Percentiles rank a stretch among this genome's conserved stretches.
Evolutionary conservation across 2,113 vertebrate species (phyloP).

Genomic region (Zosterops borbonicus): DNA sequence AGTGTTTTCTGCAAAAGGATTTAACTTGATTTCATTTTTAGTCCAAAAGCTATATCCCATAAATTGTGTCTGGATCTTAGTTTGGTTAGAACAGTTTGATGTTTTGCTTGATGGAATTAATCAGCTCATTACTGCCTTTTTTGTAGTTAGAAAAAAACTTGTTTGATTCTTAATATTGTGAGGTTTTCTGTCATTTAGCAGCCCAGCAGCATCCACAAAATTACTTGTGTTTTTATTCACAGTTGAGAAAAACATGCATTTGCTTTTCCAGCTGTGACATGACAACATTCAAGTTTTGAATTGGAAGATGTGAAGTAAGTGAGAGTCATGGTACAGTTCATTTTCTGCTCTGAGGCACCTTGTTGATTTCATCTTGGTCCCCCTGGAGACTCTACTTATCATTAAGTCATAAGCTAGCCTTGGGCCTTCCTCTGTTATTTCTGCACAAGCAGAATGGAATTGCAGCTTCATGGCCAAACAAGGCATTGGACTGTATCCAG

Average conservation of each 20-base stretch:
- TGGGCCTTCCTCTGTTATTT: not conserved
- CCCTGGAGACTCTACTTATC: not conserved
- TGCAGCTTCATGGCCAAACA: not conserved
- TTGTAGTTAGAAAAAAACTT: not conserved
- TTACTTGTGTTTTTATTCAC: not conserved
- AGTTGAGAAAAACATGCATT: not conserved
- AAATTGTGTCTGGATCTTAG: not conserved
- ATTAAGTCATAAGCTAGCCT: not conserved
- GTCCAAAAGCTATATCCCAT: not conserved
- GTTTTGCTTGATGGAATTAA: not conserved
- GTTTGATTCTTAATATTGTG: not conserved
- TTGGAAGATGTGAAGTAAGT: not conserved
- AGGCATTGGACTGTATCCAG: not conserved
- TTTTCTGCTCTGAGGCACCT: not conserved
- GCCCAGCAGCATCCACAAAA: not conserved
- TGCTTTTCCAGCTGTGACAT: not conserved
- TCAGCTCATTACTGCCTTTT: fast-evolving
- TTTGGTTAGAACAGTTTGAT: not conserved
- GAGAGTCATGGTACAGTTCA: not conserved
- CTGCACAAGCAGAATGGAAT: not conserved
- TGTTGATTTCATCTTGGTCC: not conserved
- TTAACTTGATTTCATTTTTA: not conserved
- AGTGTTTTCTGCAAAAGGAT: not conserved
- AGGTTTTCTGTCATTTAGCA: not conserved
- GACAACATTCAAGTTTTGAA: not conserved